Percentiles rank a stretch among this genome's conserved stretches.
These are phyloP conservation scores for Myotis davidii DNA, from an alignment of 2,113 vertebrate genomes.

Conservation along the genomic window DNA sequence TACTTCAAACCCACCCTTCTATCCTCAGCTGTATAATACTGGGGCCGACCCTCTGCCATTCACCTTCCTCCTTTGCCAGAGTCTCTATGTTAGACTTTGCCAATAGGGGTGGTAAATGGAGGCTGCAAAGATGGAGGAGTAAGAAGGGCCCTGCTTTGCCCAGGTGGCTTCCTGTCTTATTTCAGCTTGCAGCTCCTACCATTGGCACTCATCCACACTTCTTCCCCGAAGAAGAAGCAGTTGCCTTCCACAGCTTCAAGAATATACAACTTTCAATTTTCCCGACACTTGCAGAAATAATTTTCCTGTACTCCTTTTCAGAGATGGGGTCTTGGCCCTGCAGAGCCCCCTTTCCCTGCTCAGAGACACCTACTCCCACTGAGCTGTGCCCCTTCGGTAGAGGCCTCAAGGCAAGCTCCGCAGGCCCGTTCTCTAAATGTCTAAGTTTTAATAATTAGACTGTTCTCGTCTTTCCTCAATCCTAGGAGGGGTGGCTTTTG, in stretches of 20 bases:
- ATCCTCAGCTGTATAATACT: background rate
- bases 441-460: background rate
- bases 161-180: background rate
- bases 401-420: background rate
- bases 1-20: background rate
- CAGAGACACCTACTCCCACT: background rate
- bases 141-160: too few relatives aligned
- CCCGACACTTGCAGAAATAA: background rate
- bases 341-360: background rate
- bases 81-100: background rate
- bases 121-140: background rate
- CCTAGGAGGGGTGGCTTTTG: background rate
- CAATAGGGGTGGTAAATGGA: background rate
- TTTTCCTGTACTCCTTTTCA: background rate
- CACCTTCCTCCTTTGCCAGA: background rate
- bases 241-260: background rate
- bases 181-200: background rate
- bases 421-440: background rate
- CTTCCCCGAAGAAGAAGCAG: background rate
- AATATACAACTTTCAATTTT: background rate
- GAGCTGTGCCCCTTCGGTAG: fast-evolving
- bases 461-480: background rate
- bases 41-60: background rate
- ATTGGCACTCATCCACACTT: background rate
- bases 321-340: background rate